phyloP scores from a whole-genome alignment of 2,797 vertebrate genomes.

The Nyctalus aviator region DNA sequence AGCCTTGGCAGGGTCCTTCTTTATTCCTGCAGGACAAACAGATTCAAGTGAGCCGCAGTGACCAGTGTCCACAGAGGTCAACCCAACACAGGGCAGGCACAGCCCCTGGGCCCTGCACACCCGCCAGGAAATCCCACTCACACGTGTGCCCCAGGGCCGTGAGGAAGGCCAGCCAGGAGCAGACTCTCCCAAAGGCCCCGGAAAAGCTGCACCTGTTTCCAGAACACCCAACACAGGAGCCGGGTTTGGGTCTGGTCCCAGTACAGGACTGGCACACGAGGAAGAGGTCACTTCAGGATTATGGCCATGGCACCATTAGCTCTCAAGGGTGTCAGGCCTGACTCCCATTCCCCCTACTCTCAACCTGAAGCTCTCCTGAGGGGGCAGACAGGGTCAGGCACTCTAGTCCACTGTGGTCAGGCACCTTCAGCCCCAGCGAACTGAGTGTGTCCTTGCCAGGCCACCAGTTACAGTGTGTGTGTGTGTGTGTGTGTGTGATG shows the following conservation, averaged over 20 bases:
- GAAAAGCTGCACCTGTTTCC: background rate
- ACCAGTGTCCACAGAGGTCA: background rate
- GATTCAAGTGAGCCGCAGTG: background rate
- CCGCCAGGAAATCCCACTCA: background rate
- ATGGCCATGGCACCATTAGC: background rate
- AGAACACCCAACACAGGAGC: background rate
- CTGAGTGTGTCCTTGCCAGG: background rate
- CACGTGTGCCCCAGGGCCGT: background rate
- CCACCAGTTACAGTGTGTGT: background rate
- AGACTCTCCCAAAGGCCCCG: background rate
- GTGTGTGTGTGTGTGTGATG: background rate
- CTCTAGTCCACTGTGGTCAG: accelerated
- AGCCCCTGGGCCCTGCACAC: background rate
- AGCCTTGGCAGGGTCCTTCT: constrained; percentile 89
- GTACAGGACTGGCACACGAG: background rate
- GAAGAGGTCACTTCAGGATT: background rate
- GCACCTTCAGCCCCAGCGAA: background rate
- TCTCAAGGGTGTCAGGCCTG: background rate
- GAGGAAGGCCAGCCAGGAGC: background rate
- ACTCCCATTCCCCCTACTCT: background rate
- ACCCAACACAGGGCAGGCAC: background rate
- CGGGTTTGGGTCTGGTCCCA: background rate
- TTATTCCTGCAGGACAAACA: constrained; percentile 89
- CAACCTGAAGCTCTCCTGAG: background rate
- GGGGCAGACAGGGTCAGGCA: background rate